Conservation (phyloP, 2,113 vertebrate genomes). For the Pantherophis guttatus region DNA sequence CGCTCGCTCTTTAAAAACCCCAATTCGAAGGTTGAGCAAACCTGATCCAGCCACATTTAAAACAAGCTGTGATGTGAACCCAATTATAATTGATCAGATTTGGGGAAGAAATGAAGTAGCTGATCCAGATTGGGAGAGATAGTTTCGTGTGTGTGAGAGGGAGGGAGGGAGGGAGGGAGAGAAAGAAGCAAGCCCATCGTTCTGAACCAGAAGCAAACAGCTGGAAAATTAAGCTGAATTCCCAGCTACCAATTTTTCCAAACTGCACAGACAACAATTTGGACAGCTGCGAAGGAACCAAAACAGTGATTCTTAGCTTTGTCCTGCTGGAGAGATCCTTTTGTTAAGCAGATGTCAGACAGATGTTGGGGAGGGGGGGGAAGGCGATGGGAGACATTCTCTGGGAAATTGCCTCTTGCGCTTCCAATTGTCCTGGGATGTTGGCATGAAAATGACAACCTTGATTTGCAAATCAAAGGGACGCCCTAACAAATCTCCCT, state of each 20-base stretch:
- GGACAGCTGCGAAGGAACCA: neutral
- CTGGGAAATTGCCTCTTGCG: neutral
- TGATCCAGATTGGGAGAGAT: neutral
- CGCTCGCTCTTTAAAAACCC: neutral
- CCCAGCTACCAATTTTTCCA: neutral
- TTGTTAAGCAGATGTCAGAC: neutral
- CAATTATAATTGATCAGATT: neutral
- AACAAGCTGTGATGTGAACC: neutral
- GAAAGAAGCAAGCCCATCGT: neutral
- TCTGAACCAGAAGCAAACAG: neutral
- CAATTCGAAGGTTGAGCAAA: neutral
- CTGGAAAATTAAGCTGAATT: neutral
- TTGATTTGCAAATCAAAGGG: neutral
- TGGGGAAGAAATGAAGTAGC: neutral
- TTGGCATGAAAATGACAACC: neutral
- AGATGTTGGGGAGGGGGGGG: neutral
- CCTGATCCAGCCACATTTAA: neutral
- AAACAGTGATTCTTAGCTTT: neutral
- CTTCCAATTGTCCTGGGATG: neutral
- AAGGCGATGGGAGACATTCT: neutral
- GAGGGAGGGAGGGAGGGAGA: too few relatives aligned
- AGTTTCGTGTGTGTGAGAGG: neutral
- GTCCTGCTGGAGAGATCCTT: neutral
- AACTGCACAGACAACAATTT: neutral
- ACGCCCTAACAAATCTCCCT: neutral